Percentiles rank a stretch among this genome's conserved stretches.
Conservation (phyloP, 2,797 vertebrate species). For the Bothrops alternatus region DNA sequence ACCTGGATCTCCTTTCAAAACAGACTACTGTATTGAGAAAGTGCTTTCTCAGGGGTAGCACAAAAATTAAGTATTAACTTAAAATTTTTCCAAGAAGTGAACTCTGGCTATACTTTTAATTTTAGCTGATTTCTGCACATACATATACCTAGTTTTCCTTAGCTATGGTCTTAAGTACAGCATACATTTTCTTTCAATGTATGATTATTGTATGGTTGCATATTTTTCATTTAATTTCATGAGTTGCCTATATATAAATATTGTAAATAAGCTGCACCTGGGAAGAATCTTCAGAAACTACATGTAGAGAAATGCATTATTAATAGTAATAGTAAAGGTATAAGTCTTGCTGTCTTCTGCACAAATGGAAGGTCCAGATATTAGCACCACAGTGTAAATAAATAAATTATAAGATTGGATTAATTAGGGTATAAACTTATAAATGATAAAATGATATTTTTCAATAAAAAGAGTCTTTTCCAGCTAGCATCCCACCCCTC, state of each 20-base stretch:
- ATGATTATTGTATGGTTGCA: neutral
- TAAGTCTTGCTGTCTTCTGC: neutral
- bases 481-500: neutral
- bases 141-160: too few species aligned
- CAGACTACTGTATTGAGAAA: neutral
- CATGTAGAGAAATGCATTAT: neutral
- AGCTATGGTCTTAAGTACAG: neutral
- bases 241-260: neutral
- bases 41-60: neutral
- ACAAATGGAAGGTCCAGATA: neutral
- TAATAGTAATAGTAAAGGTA: neutral
- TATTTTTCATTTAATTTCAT: neutral
- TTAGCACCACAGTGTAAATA: neutral
- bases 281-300: neutral
- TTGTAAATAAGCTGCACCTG: neutral
- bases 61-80: neutral
- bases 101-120: neutral
- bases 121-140: neutral
- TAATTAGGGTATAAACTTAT: neutral
- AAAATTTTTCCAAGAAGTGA: neutral
- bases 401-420: neutral
- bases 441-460: neutral
- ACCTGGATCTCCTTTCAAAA: neutral
- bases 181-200: neutral
- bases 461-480: neutral